phyloP scores from a whole-genome alignment of 2,113 vertebrate species.

The Garra rufa region DNA sequence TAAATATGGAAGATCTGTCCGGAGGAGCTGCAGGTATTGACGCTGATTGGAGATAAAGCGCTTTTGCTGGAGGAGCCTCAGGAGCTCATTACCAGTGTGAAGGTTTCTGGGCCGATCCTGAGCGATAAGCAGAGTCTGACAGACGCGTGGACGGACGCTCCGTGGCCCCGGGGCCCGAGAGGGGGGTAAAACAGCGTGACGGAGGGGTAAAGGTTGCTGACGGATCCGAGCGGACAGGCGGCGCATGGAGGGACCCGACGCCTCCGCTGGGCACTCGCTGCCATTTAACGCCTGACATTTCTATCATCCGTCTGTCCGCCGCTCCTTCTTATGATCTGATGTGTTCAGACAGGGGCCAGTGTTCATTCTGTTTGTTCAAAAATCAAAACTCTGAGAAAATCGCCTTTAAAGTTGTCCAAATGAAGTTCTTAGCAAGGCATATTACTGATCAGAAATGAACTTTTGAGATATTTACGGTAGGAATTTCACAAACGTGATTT shows the following conservation, averaged over 20 bases:
- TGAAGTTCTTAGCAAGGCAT: no score
- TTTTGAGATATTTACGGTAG: no score
- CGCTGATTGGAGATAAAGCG: not conserved
- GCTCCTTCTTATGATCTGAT: constrained; percentile 59
- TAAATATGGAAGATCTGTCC: not conserved
- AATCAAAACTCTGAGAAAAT: no score
- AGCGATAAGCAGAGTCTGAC: constrained; percentile 39
- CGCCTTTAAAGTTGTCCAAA: no score
- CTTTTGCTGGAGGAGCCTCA: constrained; percentile 6
- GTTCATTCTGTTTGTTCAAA: no score
- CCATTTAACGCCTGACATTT: constrained; percentile 79
- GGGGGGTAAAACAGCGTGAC: not conserved
- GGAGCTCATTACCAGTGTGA: constrained; percentile 41
- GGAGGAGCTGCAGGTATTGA: not conserved
- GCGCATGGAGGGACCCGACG: constrained; percentile 70
- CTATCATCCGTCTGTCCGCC: constrained; percentile 64
- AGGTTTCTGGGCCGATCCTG: constrained; percentile 30
- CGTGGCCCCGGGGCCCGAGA: not conserved
- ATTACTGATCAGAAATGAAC: no score
- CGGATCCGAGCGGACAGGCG: constrained; percentile 82
- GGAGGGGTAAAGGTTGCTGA: constrained; percentile 68
- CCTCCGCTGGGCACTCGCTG: constrained; percentile 37
- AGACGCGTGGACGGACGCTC: constrained; percentile 27
- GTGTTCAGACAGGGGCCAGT: not conserved
- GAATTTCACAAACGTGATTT: no score